phyloP scores from a whole-genome alignment of 1,140 invertebrate genomes.

The Nymphalis io region DNA sequence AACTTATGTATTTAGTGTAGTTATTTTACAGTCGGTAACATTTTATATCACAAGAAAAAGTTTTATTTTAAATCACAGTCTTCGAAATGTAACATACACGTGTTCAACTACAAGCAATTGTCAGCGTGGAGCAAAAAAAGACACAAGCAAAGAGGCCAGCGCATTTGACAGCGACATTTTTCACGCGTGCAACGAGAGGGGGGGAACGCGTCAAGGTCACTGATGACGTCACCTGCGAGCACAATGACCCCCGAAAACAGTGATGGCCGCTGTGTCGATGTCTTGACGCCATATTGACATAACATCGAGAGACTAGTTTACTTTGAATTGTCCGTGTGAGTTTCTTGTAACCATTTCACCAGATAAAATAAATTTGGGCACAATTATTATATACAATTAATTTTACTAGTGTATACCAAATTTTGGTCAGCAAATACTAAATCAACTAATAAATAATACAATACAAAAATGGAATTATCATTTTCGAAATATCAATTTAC shows the following conservation, averaged over 20 bases:
- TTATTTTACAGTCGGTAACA: too few relatives aligned
- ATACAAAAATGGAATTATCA: too few relatives aligned
- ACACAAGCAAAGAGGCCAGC: conserved; percentile 32
- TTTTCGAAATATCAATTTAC: too few relatives aligned
- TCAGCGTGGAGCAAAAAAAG: conserved; percentile 10
- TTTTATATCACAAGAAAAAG: too few relatives aligned
- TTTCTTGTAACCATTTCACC: conserved; percentile 16
- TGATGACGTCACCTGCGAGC: conserved; percentile 66
- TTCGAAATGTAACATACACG: background rate
- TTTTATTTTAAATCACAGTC: background rate
- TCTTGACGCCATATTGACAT: conserved; percentile 33
- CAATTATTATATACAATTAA: background rate
- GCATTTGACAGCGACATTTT: conserved; percentile 60
- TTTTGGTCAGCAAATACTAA: too few relatives aligned
- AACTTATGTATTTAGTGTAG: too few relatives aligned
- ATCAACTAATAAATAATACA: too few relatives aligned
- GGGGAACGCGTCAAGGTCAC: conserved; percentile 69
- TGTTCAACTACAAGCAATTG: conserved; percentile 9
- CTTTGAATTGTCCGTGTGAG: conserved; percentile 1
- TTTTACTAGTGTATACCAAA: background rate
- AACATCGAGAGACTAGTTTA: conserved; percentile 20
- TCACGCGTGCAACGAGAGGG: conserved; percentile 55
- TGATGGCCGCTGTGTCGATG: conserved; percentile 43
- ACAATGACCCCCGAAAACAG: conserved; percentile 70
- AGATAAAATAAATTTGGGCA: background rate